Percentiles rank a stretch among this genome's conserved stretches.
These are phyloP conservation scores for Gymnorhina tibicen DNA, from an alignment of 2,113 vertebrate species.

Conservation along the genomic window DNA sequence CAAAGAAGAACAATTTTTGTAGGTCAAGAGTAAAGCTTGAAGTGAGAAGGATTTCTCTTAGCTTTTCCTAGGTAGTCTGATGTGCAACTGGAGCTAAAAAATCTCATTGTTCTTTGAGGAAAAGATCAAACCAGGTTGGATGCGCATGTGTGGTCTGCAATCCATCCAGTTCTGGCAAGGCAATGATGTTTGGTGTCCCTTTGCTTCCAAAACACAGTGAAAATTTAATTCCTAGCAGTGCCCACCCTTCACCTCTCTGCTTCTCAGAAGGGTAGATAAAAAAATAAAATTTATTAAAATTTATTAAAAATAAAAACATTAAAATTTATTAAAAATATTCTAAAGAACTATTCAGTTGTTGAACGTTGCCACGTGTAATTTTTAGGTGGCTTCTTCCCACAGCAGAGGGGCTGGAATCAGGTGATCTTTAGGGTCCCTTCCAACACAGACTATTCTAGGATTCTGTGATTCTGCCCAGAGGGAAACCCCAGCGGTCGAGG, in stretches of 20 bases:
- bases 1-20: background rate
- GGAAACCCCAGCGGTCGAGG: background rate
- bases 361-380: fast-evolving
- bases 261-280: background rate
- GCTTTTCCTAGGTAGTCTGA: background rate
- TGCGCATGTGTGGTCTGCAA: background rate
- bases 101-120: background rate
- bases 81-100: background rate
- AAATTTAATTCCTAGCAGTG: background rate
- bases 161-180: background rate
- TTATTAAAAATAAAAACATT: too few relatives aligned
- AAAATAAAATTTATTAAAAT: too few relatives aligned
- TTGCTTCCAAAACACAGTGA: background rate
- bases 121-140: background rate
- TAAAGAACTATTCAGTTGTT: background rate
- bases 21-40: background rate
- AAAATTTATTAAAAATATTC: background rate
- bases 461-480: background rate
- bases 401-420: background rate
- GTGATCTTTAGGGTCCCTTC: background rate
- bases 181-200: background rate
- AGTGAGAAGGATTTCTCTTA: background rate
- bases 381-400: background rate
- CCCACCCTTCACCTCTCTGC: background rate
- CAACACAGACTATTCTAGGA: background rate